Evolutionary conservation across 2,113 vertebrate species (phyloP), one percentile per base, ranked within the genome.

Genomic region (Mesembrinibis cayennensis): DNA sequence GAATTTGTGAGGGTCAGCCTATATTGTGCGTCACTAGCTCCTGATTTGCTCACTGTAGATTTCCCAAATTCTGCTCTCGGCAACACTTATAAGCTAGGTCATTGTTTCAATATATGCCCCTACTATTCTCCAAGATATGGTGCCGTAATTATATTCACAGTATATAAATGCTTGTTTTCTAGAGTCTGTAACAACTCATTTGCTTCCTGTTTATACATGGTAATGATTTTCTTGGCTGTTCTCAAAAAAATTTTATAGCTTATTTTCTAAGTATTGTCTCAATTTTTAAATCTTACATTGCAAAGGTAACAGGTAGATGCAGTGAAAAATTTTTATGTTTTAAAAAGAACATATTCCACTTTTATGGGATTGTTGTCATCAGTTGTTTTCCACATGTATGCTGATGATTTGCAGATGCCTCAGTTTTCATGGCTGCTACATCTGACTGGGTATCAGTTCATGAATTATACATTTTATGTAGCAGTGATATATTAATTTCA

Each of bases 401-500:
- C 34, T 65, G 86, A 72, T 79, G 72, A 78, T 93, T 89, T 95
- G 49, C 63, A 93, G 65, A 61, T 84, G 40, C 34, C 47, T 89
- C 44, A 34, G 27, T 90, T 95, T 94, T 95, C 83, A n/a, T 84
- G 52, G 56, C 30, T 92, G 73, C 77, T 80, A 29, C 44, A 22
- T 91, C 77, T 95, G 77, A 73, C 83, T 93, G 44, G 25, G 13
- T 87, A 66, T 89, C 69, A 58, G 70, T 65, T 91, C 32, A 91
- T 95, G 94, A 96, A 94, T 96, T 95, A 94, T 69, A 36, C 74
- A 82, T 94, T 94, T 94, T 53, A 34, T 69, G 70, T 95, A 79
- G 52, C 58, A 30, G 40, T 55, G n/a, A 55, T 96, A 34, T 90
- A 96, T 95, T 95, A 95, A 97, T 96, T 93, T 96, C 95, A 97